Percentiles rank a stretch among this genome's conserved stretches.
phyloP scores from a whole-genome alignment of 2,113 vertebrate species.

The Bostrychus sinensis region DNA sequence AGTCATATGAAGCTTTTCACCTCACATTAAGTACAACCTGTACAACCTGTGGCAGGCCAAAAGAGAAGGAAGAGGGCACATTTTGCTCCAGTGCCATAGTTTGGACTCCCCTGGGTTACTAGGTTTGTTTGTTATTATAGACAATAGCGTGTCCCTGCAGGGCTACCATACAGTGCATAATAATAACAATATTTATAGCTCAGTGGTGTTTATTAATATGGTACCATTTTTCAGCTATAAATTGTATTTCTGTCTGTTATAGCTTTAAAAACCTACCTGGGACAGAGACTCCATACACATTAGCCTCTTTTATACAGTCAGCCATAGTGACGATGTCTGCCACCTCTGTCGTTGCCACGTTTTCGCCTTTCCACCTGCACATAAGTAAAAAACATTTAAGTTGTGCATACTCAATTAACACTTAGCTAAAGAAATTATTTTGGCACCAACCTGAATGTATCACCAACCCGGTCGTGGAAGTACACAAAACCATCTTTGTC shows the following conservation, averaged over 20 bases:
- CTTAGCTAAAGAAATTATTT: background rate
- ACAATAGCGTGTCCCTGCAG: too few relatives aligned
- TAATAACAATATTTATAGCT: too few relatives aligned
- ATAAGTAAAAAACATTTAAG: background rate
- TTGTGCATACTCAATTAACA: accelerated
- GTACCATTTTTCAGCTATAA: too few relatives aligned
- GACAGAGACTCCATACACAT: constrained; percentile 84
- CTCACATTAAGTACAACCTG: too few relatives aligned
- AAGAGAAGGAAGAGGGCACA: too few relatives aligned
- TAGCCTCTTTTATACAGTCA: constrained; percentile 82
- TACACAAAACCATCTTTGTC: constrained; percentile 82
- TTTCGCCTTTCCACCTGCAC: constrained; percentile 90
- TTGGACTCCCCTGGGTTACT: too few relatives aligned
- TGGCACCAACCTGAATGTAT: constrained; percentile 84
- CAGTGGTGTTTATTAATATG: background rate
- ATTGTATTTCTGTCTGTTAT: too few relatives aligned
- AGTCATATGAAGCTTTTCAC: too few relatives aligned
- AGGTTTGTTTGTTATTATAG: too few relatives aligned
- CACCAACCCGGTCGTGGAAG: constrained; percentile 86
- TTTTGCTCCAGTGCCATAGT: too few relatives aligned
- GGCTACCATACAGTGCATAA: too few relatives aligned
- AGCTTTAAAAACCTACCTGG: constrained; percentile 81
- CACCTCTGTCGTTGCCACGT: constrained; percentile 88
- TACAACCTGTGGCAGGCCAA: too few relatives aligned
- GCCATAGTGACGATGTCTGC: constrained; percentile 68